Percentiles rank a stretch among this genome's conserved stretches.
These are phyloP conservation scores for Aselliscus stoliczkanus DNA, from an alignment of 2,797 vertebrate species.

Conservation along the genomic window DNA sequence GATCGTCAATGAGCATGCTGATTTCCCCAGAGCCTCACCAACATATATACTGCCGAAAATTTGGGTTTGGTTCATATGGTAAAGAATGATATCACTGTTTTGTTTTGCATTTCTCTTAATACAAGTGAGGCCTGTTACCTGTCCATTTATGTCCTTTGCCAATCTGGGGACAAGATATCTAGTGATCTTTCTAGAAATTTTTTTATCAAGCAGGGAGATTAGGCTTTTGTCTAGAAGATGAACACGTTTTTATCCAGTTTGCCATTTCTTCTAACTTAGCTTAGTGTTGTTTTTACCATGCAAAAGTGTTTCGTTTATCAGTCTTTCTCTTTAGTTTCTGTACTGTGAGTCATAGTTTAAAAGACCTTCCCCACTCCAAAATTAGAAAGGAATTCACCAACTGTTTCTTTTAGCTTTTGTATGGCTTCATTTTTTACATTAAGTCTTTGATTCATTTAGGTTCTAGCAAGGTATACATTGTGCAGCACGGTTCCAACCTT, in stretches of 20 bases:
- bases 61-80: background rate
- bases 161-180: background rate
- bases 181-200: background rate
- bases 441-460: background rate
- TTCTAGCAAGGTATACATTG: background rate
- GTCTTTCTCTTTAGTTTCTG: background rate
- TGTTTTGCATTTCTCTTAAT: background rate
- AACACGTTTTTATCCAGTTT: background rate
- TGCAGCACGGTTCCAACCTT: background rate
- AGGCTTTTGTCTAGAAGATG: background rate
- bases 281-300: background rate
- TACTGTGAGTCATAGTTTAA: background rate
- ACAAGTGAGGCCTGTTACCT: background rate
- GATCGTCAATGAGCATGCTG: background rate
- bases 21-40: background rate
- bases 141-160: background rate
- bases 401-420: background rate
- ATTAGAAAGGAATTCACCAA: background rate
- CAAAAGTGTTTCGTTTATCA: background rate
- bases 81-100: background rate
- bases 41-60: no score
- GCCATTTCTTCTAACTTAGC: background rate
- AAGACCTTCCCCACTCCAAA: background rate
- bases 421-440: background rate
- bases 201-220: background rate